Evolutionary conservation across 2,797 vertebrate species (phyloP), one percentile per base, ranked within the genome.

Genomic region (Betta splendens): DNA sequence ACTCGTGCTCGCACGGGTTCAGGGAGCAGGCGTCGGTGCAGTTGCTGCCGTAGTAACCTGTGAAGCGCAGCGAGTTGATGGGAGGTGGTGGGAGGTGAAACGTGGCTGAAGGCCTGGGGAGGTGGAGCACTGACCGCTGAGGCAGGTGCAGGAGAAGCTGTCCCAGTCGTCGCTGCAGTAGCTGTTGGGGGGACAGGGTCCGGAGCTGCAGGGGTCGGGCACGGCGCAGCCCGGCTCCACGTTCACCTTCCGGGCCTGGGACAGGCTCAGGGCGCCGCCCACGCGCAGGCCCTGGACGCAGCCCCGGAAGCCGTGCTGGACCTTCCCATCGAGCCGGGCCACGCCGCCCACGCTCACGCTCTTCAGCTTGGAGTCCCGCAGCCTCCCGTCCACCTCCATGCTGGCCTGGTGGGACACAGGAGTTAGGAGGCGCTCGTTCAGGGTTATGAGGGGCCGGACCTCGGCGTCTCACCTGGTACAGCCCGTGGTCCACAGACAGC

Each of bases 101-200:
- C n/a, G n/a, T 12, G 17, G 26, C 9, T 37, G 11, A 21, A 9
- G 6, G 13, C 51, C 26, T 18, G 11, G 37, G 1, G 51, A 9
- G 9, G 13, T 42, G 9, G 2, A 23, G 9, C 28, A 83, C 84
- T 61, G 53, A 96, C 96, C 96, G 0, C 89, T 81, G 45, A 93
- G 92, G 71, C 96, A 98, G 81, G 91, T 95, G 87, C 96, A 98
- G 36, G 94, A 94, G 80, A 89, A 88, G 69, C 93, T 93, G 88
- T 95, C 96, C 96, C 96, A 97, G 56, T 94, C 91, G 0, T 95
- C 84, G 4, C 87, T 93, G 91, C 96, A 98, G 85, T 93, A 93
- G 86, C 96, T 96, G 90, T 94, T 92, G 29, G 68, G 36, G 1
- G 97, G 95, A 75, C 96, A 98, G 1, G 95, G 94, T 80, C 65